Evolutionary conservation across 2,888 invertebrate species (phyloP), one percentile per base, ranked within the genome.

Genomic region (Caenorhabditis becei): DNA sequence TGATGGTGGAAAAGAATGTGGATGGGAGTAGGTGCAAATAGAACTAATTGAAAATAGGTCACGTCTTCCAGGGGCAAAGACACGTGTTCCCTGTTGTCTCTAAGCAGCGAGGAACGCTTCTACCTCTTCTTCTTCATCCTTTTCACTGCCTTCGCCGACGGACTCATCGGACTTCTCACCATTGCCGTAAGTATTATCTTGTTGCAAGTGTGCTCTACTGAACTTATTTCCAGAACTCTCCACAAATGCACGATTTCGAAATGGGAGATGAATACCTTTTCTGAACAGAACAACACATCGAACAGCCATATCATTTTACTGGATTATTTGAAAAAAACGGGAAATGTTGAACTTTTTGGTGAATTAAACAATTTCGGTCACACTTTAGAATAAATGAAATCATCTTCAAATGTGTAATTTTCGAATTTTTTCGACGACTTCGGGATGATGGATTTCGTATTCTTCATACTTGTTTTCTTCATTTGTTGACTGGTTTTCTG

Each of bases 211-310:
- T n/a, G 10, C 18, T 16, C 18, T 8, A 14, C 1, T 16, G 18
- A 7, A 20, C 7, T n/a, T 61, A 7, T 10, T 32, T 80, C 11
- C 65, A 80, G 80, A 65, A 80, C 37, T 80, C 80, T 14, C 80
- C 80, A 20, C 80, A 80, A 70, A 74, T 80, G 75, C 70, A 70
- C 54, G 59, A 70, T 41, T 80, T 80, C 70, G 80, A 80, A 32
- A 23, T 63, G 24, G 80, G 75, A 32, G 70, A 75, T 28, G 54
- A 80, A 10, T 80, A 56, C 20, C 56, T 75, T 7, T 75, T 75
- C 66, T 75, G 54, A 54, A 4, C 2, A 26, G 28, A 28, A 7
- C 54, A n/a, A 2, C 26, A 4, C 3, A 7, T 20, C 20, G 23
- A 23, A 18, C 14, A n/a, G n/a, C n/a, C n/a, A n/a, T n/a, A n/a